Evolutionary conservation across 2,797 vertebrate genomes (phyloP), one percentile per base, ranked within the genome.

Genomic region (Silurus aristotelis): DNA sequence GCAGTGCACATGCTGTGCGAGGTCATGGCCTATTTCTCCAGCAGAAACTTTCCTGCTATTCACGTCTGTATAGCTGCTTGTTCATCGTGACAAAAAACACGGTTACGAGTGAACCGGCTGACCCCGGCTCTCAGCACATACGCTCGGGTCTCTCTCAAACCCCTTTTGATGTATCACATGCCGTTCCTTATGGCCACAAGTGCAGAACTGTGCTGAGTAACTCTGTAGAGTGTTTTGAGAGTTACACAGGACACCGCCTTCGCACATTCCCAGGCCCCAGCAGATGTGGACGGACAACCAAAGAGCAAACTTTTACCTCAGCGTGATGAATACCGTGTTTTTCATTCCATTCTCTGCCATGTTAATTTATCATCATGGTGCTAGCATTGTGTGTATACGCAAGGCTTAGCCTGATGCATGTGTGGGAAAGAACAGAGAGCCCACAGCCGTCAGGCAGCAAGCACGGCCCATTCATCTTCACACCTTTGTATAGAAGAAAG

Each of bases 291-390:
- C 63, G 27, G 48, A 38, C 38, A 22, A 2, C 85, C 64, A 78
- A 86, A 86, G 84, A 86, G 75, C 63, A 64, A 70, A 82, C 80
- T 55, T 68, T 80, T 68, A 68, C 70, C 87, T 88, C 79, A 31
- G 38, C n/a, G 2, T 88, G 83, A 89, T 80, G 83, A 86, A 86
- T 90, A 66, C 81, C 19, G 27, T 87, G 87, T 87, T 89, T 89
- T 88, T 83, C 87, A 85, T 86, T 86, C 84, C 84, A 56, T 82
- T 70, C 61, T 75, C 77, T 56, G 86, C 22, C 61, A 75, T 72
- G 78, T 73, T 90, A 88, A 89, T 90, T 89, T 76, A 87, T 90
- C 88, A 88, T 64, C 75, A 52, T 82, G 83, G 86, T 73, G 83
- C 25, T 75, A 76, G 86, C 86, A 87, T 83, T 90, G 86, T 90